These are phyloP conservation scores for Sarotherodon lohbergeri DNA, from an alignment of 2,113 vertebrate species.

Conservation along the genomic window DNA sequence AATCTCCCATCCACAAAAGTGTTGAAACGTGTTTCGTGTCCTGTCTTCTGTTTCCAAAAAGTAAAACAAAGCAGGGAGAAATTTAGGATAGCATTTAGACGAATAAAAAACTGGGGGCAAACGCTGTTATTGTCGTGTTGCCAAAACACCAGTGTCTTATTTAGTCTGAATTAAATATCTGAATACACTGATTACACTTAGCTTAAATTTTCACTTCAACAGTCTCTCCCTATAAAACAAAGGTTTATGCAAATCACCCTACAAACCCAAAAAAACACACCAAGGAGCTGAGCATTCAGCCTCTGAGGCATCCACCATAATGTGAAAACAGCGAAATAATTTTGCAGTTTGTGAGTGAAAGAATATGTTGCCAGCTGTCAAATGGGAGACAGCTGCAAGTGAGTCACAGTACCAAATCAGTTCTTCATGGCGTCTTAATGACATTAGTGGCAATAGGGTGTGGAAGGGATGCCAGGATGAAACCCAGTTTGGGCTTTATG, in stretches of 20 bases:
- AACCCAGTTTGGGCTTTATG: slow-evolving; percentile 6
- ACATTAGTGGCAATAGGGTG: slow-evolving; percentile 30
- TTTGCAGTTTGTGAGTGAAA: slow-evolving; percentile 33
- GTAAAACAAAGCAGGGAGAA: background rate
- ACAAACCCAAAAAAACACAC: background rate
- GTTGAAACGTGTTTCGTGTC: background rate
- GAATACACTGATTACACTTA: slow-evolving; percentile 18
- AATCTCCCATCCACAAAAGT: background rate
- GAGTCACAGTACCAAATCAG: slow-evolving; percentile 45
- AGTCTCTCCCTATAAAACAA: slow-evolving; percentile 10
- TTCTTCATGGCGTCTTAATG: slow-evolving; percentile 47
- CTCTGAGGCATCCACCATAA: slow-evolving; percentile 10
- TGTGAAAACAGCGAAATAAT: slow-evolving; percentile 29
- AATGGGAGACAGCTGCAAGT: slow-evolving; percentile 44
- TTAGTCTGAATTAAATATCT: slow-evolving; percentile 4
- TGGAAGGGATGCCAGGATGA: slow-evolving; percentile 14
- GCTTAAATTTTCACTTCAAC: slow-evolving; percentile 29
- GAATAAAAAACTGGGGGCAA: background rate
- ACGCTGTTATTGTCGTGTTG: background rate
- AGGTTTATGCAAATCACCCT: slow-evolving; percentile 29
- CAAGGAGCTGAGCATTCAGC: background rate
- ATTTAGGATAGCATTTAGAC: background rate
- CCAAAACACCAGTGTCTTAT: slow-evolving; percentile 8
- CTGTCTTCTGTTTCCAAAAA: background rate
- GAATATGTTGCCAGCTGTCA: slow-evolving; percentile 44